Base-by-base conservation (phyloP, 64 coral and sea anemone genomes). In the Orbicella faveolata region DNA sequence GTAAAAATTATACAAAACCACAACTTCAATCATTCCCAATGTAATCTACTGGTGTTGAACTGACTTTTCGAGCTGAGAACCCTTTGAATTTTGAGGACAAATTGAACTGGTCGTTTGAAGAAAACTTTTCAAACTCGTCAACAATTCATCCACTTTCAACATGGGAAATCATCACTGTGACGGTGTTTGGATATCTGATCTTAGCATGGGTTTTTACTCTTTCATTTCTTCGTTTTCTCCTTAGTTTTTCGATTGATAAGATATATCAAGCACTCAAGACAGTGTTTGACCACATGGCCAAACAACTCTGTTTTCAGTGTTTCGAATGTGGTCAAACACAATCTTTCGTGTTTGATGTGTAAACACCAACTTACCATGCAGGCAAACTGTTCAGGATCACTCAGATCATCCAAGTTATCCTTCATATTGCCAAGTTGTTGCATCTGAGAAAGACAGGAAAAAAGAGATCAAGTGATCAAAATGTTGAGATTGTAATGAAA, bases 321-420 rank as follows among this genome's bases (percentile, higher is more conserved):
- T 6, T 30, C 30, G 30, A 30, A 30, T 6, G 44, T 41, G 39
- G 39, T 41, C 39, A 41, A 4, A 41, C 2, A 41, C 39, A 41
- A 4, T 41, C 39, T 41, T 41, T 41, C 37, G 39, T 2, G 39
- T 48, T 48, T 48, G 67, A 33, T 33, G 9, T 1, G 6, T 25
- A 8, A 77, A 64, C 8, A 11, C 2, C 70, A 79, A 88, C 94
- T 93, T 95, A 99, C 97, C 54, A 65, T 44, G 73, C 93, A 95
- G 65, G 88, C 97, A 89, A 99, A 99, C 19, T 96, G 97, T 87
- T 99, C 97, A 16, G 97, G 90, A 30, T 99, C 97, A 77, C 91
- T 99, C 34, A 99, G 81, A 63, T 99, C 91, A 33, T 88, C 79
- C 11, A 91, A 85, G 25, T 91, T 78, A 26, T 99, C 97, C 30